Evolutionary conservation across 2,113 vertebrate species (phyloP), one percentile per base, ranked within the genome.

Genomic region (Myxocyprinus asiaticus): DNA sequence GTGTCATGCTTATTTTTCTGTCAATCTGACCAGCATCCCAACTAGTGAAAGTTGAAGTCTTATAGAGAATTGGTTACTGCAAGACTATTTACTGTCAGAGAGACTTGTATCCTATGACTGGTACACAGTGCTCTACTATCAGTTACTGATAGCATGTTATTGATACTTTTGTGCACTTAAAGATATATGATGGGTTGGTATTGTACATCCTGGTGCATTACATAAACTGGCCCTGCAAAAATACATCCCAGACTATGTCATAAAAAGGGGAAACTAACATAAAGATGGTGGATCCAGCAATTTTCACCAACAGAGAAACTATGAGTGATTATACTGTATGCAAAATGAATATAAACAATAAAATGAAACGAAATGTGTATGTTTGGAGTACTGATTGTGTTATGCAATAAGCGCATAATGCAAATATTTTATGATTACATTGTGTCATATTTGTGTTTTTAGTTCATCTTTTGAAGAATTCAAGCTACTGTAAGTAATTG

Each of bases 281-380:
- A n/a, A 77, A 59, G 62, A 47, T 74, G 80, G 82, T 86, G 79
- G 84, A 87, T 87, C 79, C 85, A 87, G 86, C 88, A 87, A 85
- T n/a, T 81, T 84, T 86, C 86, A 88, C 87, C 86, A 88, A 88
- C 86, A 87, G 89, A 86, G 84, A 88, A 84, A 87, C 85, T 85
- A 86, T 88, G 87, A 90, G 85, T 91, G 87, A 90, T 87, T 86
- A 90, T 88, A 89, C 82, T 93, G 91, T 93, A 91, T 91, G 92
- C 88, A 85, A 93, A 88, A 87, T 89, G 87, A 88, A 81, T 91
- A 86, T 89, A 84, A 89, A 90, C 79, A 88, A 91, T 90, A 87
- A 91, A 91, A 89, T 82, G 79, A 85, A 81, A 86, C 76, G 1
- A 33, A 33, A 9, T 65, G 56, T 75, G 22, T 65, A 43, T 56